Conservation (phyloP, 2,797 vertebrate species). For the Sebastes itinus region DNA sequence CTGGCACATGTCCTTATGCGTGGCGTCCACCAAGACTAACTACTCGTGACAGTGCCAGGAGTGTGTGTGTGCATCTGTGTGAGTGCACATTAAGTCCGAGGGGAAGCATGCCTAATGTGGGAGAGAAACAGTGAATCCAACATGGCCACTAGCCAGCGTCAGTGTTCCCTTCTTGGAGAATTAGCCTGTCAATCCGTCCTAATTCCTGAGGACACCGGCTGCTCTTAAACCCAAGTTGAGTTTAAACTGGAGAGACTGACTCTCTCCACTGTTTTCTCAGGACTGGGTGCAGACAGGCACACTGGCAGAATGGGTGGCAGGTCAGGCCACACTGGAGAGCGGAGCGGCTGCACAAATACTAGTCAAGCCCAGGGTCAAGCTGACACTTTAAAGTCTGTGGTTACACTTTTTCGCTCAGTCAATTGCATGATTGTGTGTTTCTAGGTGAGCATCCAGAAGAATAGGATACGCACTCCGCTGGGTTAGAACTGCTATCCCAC, state of each 20-base stretch:
- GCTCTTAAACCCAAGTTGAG: conserved; percentile 47
- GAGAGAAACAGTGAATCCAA: conserved; percentile 72
- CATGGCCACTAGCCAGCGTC: conserved; percentile 63
- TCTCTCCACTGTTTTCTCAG: conserved; percentile 44
- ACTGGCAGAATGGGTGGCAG: conserved; percentile 28
- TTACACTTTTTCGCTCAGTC: background rate
- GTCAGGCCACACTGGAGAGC: conserved; percentile 27
- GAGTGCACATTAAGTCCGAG: conserved; percentile 36
- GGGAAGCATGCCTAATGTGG: conserved; percentile 72
- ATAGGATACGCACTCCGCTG: background rate
- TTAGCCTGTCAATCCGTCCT: conserved; percentile 67
- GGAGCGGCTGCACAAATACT: conserved; percentile 29
- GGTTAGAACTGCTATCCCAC: background rate
- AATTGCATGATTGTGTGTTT: background rate
- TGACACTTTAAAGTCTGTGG: conserved; percentile 2
- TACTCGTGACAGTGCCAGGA: conserved; percentile 68
- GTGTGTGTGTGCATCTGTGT: conserved; percentile 35
- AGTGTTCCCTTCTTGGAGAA: conserved; percentile 65
- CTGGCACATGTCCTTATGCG: conserved; percentile 57
- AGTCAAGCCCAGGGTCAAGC: conserved; percentile 23
- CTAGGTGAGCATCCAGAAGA: background rate
- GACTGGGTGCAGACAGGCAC: conserved; percentile 45
- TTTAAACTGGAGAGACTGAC: conserved; percentile 46
- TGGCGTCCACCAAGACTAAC: conserved; percentile 72
- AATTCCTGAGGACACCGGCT: conserved; percentile 62